Percentiles rank a stretch among this genome's conserved stretches.
Evolutionary conservation across 2,113 vertebrate genomes (phyloP).

Genomic region (Sceloporus tristichus): DNA sequence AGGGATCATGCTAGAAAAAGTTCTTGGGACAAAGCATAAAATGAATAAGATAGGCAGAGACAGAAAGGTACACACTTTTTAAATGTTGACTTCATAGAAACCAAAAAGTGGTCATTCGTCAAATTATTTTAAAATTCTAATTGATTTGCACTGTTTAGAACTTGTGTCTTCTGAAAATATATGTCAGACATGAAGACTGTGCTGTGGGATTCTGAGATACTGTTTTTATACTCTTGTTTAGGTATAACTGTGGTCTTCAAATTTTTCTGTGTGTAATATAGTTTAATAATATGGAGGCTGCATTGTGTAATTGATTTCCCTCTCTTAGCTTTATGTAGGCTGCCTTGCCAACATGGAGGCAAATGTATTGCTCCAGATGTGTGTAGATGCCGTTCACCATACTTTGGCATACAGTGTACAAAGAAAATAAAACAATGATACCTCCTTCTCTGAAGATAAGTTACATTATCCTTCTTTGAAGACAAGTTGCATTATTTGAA

Average conservation of each 20-base stretch:
- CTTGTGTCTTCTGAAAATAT: background rate
- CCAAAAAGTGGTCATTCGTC: no score
- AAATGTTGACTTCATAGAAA: no score
- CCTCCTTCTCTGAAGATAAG: constrained; percentile 18
- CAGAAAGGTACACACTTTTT: no score
- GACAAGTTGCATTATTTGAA: constrained; percentile 27
- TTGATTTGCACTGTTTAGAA: no score
- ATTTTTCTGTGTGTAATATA: background rate
- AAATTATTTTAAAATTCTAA: no score
- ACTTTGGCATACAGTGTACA: constrained; percentile 80
- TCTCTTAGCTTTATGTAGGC: constrained; percentile 82
- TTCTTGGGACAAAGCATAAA: no score
- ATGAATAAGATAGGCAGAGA: no score
- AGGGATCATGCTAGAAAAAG: no score
- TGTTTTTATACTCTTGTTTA: background rate
- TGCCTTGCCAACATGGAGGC: constrained; percentile 84
- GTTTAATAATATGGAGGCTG: constrained; percentile 30
- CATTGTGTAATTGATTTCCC: constrained; percentile 42
- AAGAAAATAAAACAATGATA: constrained; percentile 80
- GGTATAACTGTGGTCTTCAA: constrained; percentile 50
- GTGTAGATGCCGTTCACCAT: constrained; percentile 82
- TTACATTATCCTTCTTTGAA: constrained; percentile 6
- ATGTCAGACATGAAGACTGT: background rate
- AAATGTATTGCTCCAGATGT: constrained; percentile 86
- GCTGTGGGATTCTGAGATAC: background rate